A percentile compares a stretch with the other conserved stretches of the same genome.
phyloP scores from a whole-genome alignment of 2,797 vertebrate species.

The Spheniscus humboldti region DNA sequence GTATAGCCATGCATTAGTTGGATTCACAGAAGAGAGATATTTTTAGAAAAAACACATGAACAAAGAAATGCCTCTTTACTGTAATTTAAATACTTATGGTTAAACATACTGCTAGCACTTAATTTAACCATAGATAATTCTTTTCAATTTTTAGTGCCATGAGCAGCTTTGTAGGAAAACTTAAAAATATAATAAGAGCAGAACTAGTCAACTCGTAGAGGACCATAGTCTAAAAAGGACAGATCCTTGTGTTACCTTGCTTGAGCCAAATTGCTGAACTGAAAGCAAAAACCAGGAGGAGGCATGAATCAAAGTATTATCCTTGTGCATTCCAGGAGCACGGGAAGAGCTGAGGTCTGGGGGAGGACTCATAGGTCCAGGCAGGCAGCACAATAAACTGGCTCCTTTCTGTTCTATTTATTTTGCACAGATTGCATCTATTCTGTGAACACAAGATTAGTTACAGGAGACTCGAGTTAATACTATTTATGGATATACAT shows the following conservation, averaged over 20 bases:
- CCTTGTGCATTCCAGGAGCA: conserved; percentile 23
- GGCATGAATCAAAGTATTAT: conserved; percentile 31
- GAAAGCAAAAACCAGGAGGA: conserved; percentile 19
- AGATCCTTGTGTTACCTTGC: background rate
- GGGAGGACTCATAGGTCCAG: background rate
- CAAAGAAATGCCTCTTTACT: background rate
- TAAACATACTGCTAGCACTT: background rate
- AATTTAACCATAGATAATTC: background rate
- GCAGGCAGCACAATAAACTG: background rate
- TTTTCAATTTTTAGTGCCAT: background rate
- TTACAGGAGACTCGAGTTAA: background rate
- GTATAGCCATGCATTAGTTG: background rate
- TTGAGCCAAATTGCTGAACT: conserved; percentile 26
- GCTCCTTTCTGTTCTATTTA: background rate
- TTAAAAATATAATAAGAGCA: background rate
- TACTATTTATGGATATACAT: background rate
- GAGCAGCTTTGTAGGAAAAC: background rate
- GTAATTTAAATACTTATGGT: background rate
- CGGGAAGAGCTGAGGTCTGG: background rate
- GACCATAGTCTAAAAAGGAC: background rate
- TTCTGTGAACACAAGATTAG: background rate
- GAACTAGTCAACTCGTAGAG: background rate
- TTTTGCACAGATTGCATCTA: background rate
- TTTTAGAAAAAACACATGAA: background rate
- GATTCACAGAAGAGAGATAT: background rate